Evolutionary conservation across 2,888 invertebrate species (phyloP).

Genomic region (Julus scandinavius): DNA sequence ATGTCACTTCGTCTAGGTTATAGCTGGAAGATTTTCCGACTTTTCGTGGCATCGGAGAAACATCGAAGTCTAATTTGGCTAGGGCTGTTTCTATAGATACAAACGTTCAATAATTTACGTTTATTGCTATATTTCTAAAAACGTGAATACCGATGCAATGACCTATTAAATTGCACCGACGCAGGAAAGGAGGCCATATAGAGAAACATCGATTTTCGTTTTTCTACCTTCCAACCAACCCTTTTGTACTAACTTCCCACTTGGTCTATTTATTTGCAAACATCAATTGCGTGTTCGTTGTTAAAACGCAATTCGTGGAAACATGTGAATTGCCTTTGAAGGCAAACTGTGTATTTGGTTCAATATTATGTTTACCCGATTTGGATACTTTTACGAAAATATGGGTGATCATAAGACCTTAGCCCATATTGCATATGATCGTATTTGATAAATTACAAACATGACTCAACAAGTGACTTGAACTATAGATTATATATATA

Average conservation of each 20-base stretch:
- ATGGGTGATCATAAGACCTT: neutral
- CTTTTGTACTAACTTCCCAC: neutral
- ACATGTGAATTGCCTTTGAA: neutral
- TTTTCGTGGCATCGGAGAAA: neutral
- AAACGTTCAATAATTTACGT: neutral
- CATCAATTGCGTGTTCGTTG: neutral
- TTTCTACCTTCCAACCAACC: neutral
- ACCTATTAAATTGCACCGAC: neutral
- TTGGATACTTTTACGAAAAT: neutral
- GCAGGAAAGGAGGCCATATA: slow-evolving; percentile 7
- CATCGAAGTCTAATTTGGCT: neutral
- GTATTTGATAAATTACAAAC: neutral
- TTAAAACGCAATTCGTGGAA: neutral
- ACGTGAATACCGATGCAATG: slow-evolving; percentile 21
- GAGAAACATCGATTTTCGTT: slow-evolving; percentile 1
- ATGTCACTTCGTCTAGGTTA: neutral
- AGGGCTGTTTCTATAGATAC: slow-evolving; percentile 17
- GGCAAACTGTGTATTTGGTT: neutral
- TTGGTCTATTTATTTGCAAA: neutral
- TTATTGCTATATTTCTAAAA: neutral
- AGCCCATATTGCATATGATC: neutral
- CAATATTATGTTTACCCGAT: neutral
- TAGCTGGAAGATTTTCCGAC: neutral
- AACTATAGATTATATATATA: no score
- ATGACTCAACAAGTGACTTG: neutral